These are phyloP conservation scores for Mythimna impura DNA, from an alignment of 2,888 invertebrate species.

Conservation along the genomic window DNA sequence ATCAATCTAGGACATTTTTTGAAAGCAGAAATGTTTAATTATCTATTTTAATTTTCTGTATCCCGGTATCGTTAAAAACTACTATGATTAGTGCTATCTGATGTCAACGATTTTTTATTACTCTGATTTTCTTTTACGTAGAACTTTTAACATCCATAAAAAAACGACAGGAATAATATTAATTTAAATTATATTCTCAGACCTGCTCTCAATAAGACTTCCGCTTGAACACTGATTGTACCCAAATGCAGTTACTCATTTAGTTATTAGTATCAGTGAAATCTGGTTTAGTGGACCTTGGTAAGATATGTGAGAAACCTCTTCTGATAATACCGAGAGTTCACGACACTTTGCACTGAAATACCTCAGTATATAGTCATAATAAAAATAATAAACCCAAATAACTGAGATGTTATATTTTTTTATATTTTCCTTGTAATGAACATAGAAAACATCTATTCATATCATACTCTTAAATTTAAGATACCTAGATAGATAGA, in stretches of 20 bases:
- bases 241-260: background rate
- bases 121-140: background rate
- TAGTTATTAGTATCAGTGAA: slow-evolving; percentile 67
- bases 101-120: slow-evolving; percentile 10
- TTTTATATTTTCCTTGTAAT: too few relatives aligned
- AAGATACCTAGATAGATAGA: too few relatives aligned
- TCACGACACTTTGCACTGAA: too few relatives aligned
- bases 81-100: background rate
- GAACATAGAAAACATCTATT: too few relatives aligned
- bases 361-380: too few relatives aligned
- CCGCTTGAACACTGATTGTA: slow-evolving; percentile 38
- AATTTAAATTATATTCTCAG: background rate
- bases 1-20: background rate
- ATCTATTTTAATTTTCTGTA: background rate
- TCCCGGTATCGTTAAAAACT: too few relatives aligned
- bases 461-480: too few relatives aligned
- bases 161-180: background rate
- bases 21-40: background rate
- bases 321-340: too few relatives aligned
- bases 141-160: background rate
- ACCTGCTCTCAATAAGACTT: slow-evolving; percentile 11
- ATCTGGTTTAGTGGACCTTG: too few relatives aligned
- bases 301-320: too few relatives aligned
- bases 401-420: too few relatives aligned
- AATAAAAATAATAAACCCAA: too few relatives aligned